Evolutionary conservation across 2,113 vertebrate species (phyloP).

Genomic region (Dasyornis broadbenti): DNA sequence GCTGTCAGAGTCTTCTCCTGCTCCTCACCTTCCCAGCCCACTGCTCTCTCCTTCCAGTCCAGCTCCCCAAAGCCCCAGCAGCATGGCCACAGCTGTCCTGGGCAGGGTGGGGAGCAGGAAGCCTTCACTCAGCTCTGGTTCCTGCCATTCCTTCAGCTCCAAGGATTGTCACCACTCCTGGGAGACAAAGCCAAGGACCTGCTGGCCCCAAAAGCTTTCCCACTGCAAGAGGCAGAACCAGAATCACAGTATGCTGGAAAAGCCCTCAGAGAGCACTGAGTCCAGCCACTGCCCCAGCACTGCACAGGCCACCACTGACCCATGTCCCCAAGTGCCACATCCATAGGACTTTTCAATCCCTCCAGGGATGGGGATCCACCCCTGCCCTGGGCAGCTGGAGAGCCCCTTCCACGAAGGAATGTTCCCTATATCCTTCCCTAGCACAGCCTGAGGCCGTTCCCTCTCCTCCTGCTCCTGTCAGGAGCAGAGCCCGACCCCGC

Average conservation of each 20-base stretch:
- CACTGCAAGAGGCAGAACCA: not conserved
- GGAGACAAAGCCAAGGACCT: not conserved
- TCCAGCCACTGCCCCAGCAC: too few species aligned
- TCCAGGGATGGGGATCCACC: not conserved
- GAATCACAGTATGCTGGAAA: not conserved
- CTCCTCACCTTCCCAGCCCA: not conserved
- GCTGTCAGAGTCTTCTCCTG: not conserved
- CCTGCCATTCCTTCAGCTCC: not conserved
- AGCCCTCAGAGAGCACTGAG: not conserved
- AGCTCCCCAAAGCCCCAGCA: fast-evolving
- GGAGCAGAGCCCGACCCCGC: not conserved
- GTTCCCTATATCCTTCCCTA: not conserved
- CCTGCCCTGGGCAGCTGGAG: not conserved
- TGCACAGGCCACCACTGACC: not conserved
- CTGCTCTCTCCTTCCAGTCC: not conserved
- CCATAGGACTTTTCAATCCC: fast-evolving
- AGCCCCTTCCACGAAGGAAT: not conserved
- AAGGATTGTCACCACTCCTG: not conserved
- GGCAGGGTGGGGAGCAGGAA: not conserved
- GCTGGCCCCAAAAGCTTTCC: not conserved
- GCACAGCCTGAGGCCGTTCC: not conserved
- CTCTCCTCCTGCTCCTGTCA: not conserved
- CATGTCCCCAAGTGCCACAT: not conserved
- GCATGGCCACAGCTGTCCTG: fast-evolving
- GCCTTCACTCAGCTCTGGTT: not conserved